Base-by-base conservation (phyloP, 1,140 invertebrate genomes). In the Drosophila chauvacae region DNA sequence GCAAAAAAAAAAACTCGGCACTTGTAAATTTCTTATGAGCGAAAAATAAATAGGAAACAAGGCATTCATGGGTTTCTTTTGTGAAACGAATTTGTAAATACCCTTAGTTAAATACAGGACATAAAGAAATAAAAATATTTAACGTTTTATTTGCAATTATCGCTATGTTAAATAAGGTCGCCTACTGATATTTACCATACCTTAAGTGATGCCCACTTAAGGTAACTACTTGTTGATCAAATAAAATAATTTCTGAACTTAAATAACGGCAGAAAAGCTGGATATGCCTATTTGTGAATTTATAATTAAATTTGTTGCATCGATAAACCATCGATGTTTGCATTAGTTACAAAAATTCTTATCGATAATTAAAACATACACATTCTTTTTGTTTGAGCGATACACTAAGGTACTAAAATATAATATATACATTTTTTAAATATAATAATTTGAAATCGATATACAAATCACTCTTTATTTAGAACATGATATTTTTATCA, bases 11-110 rank as follows among this genome's bases (percentile, higher is more conserved):
- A 33, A 51, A 62, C 51, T 51, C 41, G 50, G 57, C 59, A 76
- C 80, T 87, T 88, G 80, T 83, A 88, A 87, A 88, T 87, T 87
- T 83, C 71, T 87, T 87, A 85, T 85, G 64, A 77, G 75, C 51
- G 39, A 33, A 35, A 62, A 39, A 61, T 42, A 62, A 51, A 68
- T 62, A 63, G 20, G 18, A 20, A 18, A 26, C 14, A 62, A 16
- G 18, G 11, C 11, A 16, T 44, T 33, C 18, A 64, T 10, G 28
- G 7, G 11, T n/a, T 14, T 23, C 7, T 18, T 18, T 18, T 14
- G 1, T 10, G 7, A 16, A 16, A 0, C 20, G 53, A 56, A 23
- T 39, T 39, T n/a, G 14, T 0, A n/a, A 16, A 26, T 56, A 2
- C 53, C 14, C 53, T 51, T 51, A 4, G 16, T 51, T 51, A 3